Conservation (phyloP, 2,113 vertebrate genomes). For the Paradoxurus hermaphroditus region DNA sequence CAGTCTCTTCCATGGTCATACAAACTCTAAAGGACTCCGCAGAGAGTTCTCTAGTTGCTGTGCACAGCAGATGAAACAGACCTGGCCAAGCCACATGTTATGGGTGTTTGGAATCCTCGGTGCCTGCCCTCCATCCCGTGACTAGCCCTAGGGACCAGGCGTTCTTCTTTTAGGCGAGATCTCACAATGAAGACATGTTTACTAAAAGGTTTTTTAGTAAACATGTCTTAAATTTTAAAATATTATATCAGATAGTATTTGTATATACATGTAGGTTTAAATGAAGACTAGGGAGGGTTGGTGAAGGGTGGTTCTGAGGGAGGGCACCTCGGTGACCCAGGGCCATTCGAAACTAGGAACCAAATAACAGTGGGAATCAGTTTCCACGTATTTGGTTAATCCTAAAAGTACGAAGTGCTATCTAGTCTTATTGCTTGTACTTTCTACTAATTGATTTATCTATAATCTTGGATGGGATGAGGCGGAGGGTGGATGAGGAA, state of each 20-base stretch:
- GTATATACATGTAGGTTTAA: slow-evolving; percentile 7
- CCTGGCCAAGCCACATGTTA: neutral
- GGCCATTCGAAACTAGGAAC: slow-evolving; percentile 38
- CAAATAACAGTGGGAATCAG: slow-evolving; percentile 15
- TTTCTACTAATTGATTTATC: slow-evolving; percentile 53
- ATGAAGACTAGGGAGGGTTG: neutral
- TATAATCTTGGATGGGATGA: slow-evolving; percentile 30
- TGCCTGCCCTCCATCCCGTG: neutral
- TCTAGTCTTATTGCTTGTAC: slow-evolving; percentile 75
- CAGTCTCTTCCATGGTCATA: neutral
- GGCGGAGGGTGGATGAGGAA: slow-evolving; percentile 15
- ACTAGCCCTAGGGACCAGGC: neutral
- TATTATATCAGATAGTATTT: neutral
- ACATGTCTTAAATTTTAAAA: slow-evolving; percentile 35
- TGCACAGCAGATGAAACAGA: neutral
- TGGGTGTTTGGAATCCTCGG: neutral
- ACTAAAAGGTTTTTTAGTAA: slow-evolving; percentile 34
- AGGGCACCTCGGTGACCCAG: neutral
- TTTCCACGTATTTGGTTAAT: slow-evolving; percentile 67
- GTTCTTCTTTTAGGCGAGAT: neutral
- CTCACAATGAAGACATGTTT: slow-evolving; percentile 21
- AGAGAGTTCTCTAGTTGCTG: neutral
- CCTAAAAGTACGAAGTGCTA: slow-evolving; percentile 57
- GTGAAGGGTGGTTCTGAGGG: neutral
- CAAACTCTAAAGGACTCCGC: neutral